phyloP scores from a whole-genome alignment of 2,113 vertebrate genomes.

The Boleophthalmus pectinirostris region DNA sequence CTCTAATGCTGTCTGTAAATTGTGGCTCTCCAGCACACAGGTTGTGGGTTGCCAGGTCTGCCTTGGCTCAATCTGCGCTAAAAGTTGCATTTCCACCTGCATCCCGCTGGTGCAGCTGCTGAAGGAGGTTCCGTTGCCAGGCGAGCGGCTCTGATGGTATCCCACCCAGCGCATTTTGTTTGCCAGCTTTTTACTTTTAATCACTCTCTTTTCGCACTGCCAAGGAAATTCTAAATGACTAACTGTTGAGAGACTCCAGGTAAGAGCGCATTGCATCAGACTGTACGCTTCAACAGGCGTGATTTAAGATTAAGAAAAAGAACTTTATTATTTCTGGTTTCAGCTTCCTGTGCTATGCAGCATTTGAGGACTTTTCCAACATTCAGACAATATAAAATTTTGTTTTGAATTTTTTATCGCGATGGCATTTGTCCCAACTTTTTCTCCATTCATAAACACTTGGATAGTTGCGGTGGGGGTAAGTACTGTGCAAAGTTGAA shows the following conservation, averaged over 20 bases:
- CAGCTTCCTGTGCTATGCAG: no score
- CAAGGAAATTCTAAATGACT: slow-evolving; percentile 41
- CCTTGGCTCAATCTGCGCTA: slow-evolving; percentile 53
- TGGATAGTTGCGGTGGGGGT: neutral
- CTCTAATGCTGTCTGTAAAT: neutral
- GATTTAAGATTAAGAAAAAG: neutral
- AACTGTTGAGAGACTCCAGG: slow-evolving; percentile 24
- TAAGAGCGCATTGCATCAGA: slow-evolving; percentile 30
- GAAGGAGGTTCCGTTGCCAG: slow-evolving; percentile 47
- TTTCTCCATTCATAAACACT: no score
- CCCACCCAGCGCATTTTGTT: slow-evolving; percentile 45
- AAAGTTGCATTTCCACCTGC: slow-evolving; percentile 58
- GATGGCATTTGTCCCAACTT: no score
- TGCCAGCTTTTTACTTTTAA: slow-evolving; percentile 58
- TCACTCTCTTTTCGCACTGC: slow-evolving; percentile 34
- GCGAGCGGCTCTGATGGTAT: slow-evolving; percentile 52
- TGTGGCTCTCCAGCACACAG: slow-evolving; percentile 20
- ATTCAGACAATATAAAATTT: no score
- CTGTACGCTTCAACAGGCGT: neutral
- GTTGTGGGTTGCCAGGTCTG: slow-evolving; percentile 48
- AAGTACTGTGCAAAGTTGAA: neutral
- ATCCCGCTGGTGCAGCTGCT: slow-evolving; percentile 70
- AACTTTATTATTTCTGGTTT: neutral
- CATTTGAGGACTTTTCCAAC: no score
- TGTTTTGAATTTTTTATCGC: no score